Conservation (phyloP, 2,113 vertebrate genomes). For the Sialia sialis region DNA sequence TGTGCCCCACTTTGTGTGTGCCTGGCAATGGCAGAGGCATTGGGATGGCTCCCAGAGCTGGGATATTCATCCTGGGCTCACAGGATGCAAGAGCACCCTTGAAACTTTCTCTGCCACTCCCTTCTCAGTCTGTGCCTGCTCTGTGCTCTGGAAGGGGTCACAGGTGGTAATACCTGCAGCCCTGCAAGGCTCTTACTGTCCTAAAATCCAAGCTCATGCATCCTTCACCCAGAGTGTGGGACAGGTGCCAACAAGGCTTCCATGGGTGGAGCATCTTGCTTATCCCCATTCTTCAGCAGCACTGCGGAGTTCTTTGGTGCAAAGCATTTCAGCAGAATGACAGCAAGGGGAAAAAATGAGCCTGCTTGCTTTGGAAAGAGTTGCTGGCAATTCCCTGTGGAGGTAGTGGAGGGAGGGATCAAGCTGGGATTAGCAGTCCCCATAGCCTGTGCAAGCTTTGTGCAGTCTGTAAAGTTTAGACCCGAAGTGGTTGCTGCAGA, state of each 20-base stretch:
- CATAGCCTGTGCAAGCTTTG: rapidly evolving
- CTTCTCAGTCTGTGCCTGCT: not conserved
- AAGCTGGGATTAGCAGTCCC: not conserved
- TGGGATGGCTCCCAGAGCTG: not conserved
- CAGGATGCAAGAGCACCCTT: not conserved
- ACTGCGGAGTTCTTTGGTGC: not conserved
- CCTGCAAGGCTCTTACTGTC: not conserved
- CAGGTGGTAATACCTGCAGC: rapidly evolving
- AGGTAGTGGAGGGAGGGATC: not conserved
- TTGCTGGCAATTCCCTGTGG: not conserved
- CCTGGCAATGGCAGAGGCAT: not conserved
- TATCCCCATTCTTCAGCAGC: not conserved
- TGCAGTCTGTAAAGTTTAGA: rapidly evolving
- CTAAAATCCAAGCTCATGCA: rapidly evolving
- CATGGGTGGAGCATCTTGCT: not conserved
- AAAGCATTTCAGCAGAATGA: not conserved
- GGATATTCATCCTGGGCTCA: not conserved
- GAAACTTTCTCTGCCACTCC: not conserved
- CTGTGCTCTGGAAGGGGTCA: not conserved
- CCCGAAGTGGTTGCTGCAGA: not conserved
- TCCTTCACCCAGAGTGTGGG: not conserved
- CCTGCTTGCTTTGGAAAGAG: slow-evolving; percentile 7
- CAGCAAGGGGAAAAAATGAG: slow-evolving; percentile 33
- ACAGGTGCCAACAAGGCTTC: not conserved
- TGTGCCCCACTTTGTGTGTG: rapidly evolving